Percentiles rank a stretch among this genome's conserved stretches.
These are phyloP conservation scores for Chelonia mydas DNA, from an alignment of 2,797 vertebrate genomes.

Conservation along the genomic window DNA sequence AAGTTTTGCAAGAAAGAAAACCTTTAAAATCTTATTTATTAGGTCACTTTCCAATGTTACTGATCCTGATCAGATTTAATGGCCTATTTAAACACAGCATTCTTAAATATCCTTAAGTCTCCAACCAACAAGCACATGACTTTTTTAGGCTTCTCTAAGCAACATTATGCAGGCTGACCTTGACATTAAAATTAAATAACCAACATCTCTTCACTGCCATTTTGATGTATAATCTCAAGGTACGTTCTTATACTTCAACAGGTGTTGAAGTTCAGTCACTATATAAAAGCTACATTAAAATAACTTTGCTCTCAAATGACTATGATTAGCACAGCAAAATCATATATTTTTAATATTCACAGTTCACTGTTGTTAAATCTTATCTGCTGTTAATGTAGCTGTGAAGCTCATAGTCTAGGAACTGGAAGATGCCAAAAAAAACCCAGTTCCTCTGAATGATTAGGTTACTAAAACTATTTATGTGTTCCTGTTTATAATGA, in stretches of 20 bases:
- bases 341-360: background rate
- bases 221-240: slow-evolving; percentile 75
- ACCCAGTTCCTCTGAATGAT: background rate
- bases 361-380: background rate
- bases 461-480: slow-evolving; percentile 25
- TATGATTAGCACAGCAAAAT: background rate
- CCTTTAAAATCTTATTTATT: background rate
- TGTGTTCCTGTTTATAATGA: background rate
- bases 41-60: background rate
- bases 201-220: background rate
- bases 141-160: background rate
- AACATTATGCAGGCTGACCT: background rate
- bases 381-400: background rate
- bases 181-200: background rate
- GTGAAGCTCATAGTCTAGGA: background rate
- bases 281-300: slow-evolving; percentile 13
- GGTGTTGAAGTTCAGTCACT: slow-evolving; percentile 28
- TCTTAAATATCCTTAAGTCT: background rate
- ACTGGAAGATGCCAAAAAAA: background rate
- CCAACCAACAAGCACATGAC: background rate
- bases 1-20: background rate
- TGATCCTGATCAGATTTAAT: background rate
- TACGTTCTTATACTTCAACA: slow-evolving; percentile 70
- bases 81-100: background rate
- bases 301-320: background rate